A percentile compares a stretch with the other conserved stretches of the same genome.
Evolutionary conservation across 2,113 vertebrate species (phyloP).

Genomic region (Phycodurus eques): DNA sequence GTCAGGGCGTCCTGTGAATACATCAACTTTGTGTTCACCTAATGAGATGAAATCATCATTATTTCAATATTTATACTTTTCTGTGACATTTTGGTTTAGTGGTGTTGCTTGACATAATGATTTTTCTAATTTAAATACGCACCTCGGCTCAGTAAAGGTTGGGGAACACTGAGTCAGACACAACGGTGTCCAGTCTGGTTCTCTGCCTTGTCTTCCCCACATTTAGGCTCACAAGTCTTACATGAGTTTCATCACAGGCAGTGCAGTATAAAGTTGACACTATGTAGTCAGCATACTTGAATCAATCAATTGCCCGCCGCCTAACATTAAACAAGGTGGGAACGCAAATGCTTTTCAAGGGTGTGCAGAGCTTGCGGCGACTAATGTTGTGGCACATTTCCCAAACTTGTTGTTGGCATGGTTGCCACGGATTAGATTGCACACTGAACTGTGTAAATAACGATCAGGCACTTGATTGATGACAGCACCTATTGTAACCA

Average conservation of each 20-base stretch:
- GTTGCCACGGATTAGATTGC: slow-evolving; percentile 34
- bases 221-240: neutral
- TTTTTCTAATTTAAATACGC: too few species aligned
- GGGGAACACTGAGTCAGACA: too few species aligned
- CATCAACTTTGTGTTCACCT: too few species aligned
- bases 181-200: neutral
- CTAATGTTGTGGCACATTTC: slow-evolving; percentile 19
- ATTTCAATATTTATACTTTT: too few species aligned
- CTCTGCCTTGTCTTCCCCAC: neutral
- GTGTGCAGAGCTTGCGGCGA: slow-evolving; percentile 16
- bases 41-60: too few species aligned
- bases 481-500: slow-evolving; percentile 66
- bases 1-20: too few species aligned
- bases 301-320: neutral
- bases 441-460: slow-evolving; percentile 55
- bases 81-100: too few species aligned
- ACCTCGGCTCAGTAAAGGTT: too few species aligned
- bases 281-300: neutral
- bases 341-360: neutral
- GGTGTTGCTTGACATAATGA: too few species aligned
- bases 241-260: neutral
- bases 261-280: neutral
- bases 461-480: slow-evolving; percentile 61
- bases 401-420: slow-evolving; percentile 16
- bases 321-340: neutral